phyloP scores from a whole-genome alignment of 1,140 invertebrate species.

The Drosophila kikkawai region DNA sequence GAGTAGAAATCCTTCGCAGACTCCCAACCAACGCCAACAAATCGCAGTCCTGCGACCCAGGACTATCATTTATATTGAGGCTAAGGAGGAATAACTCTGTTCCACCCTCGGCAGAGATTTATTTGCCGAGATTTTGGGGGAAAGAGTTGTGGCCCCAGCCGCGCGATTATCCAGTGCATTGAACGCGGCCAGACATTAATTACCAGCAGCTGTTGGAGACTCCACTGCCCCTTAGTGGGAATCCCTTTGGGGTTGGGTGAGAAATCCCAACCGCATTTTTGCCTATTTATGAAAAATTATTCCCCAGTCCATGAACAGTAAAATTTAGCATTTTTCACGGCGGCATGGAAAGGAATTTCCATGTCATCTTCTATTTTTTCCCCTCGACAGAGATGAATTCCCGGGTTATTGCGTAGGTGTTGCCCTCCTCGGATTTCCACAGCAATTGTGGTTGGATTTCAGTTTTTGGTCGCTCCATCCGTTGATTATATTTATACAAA shows the following conservation, averaged over 20 bases:
- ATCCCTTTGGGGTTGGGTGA: slow-evolving; percentile 10
- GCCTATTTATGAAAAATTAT: slow-evolving; percentile 79
- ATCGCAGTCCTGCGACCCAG: slow-evolving; percentile 63
- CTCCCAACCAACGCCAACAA: slow-evolving; percentile 44
- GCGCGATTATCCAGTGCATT: slow-evolving; percentile 80
- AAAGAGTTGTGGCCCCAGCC: slow-evolving; percentile 74
- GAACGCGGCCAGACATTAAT: slow-evolving; percentile 78
- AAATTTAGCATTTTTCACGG: slow-evolving; percentile 48
- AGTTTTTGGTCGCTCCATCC: slow-evolving; percentile 9
- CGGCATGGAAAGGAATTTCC: slow-evolving; percentile 48
- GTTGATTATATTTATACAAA: slow-evolving; percentile 35
- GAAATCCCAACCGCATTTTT: slow-evolving; percentile 60
- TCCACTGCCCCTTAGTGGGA: not conserved
- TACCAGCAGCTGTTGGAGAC: slow-evolving; percentile 72
- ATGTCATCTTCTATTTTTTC: slow-evolving; percentile 45
- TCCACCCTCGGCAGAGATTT: slow-evolving; percentile 68
- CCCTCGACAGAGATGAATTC: slow-evolving; percentile 6
- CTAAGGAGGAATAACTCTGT: slow-evolving; percentile 59
- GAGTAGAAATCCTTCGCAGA: slow-evolving; percentile 3
- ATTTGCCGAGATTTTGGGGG: slow-evolving; percentile 73
- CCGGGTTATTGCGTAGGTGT: slow-evolving; percentile 56
- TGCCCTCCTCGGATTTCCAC: slow-evolving; percentile 60
- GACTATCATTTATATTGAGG: slow-evolving; percentile 66
- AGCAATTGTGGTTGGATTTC: slow-evolving; percentile 44
- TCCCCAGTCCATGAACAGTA: slow-evolving; percentile 30